Percentiles rank a stretch among this genome's conserved stretches.
phyloP scores from a whole-genome alignment of 2,888 invertebrate genomes.

The Autographa gamma region DNA sequence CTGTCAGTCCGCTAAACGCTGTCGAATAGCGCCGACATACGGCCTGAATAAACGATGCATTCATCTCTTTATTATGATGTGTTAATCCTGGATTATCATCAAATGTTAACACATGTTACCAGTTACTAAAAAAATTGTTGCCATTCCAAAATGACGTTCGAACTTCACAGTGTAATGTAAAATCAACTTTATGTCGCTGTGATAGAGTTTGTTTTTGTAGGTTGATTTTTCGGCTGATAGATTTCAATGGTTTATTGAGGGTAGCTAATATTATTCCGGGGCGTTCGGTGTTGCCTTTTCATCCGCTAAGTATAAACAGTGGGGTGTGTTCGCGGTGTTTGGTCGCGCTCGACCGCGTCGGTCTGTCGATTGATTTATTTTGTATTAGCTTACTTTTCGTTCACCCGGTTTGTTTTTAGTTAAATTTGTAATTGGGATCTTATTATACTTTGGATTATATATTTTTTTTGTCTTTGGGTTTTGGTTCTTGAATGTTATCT shows the following conservation, averaged over 20 bases:
- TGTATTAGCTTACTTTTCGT: constrained; percentile 72
- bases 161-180: constrained; percentile 43
- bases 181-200: constrained; percentile 63
- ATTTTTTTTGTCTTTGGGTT: background rate
- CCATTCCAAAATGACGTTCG: constrained; percentile 30
- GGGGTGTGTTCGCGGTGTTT: constrained; percentile 86
- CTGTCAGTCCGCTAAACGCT: constrained; percentile 81
- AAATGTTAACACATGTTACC: constrained; percentile 89
- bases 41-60: constrained; percentile 86
- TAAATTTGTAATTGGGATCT: constrained; percentile 49
- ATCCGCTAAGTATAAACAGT: constrained; percentile 88
- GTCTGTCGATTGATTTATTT: constrained; percentile 84
- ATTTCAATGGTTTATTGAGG: constrained; percentile 86
- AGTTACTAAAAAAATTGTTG: constrained; percentile 84
- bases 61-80: constrained; percentile 89
- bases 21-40: constrained; percentile 83
- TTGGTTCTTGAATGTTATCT: background rate
- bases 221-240: constrained; percentile 64
- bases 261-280: constrained; percentile 89
- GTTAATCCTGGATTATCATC: constrained; percentile 88
- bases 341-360: constrained; percentile 80
- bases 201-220: constrained; percentile 67
- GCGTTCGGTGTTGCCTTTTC: constrained; percentile 89
- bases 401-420: constrained; percentile 50
- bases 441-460: constrained; percentile 19